These are phyloP conservation scores for Aphis gossypii DNA, from an alignment of 1,140 invertebrate genomes.

Conservation along the genomic window DNA sequence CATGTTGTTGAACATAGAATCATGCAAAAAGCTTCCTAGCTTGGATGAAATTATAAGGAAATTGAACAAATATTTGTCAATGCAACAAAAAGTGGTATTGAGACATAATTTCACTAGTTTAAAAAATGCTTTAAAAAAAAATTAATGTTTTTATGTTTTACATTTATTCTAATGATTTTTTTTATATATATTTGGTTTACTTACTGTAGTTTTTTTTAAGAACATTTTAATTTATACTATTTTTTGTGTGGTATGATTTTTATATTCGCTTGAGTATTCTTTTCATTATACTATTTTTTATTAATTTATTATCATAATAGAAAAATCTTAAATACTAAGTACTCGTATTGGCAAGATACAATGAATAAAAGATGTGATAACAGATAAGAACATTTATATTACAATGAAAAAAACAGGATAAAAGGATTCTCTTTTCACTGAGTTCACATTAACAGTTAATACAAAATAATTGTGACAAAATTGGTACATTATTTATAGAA, in stretches of 20 bases:
- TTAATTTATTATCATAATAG: not conserved
- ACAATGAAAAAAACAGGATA: too few relatives aligned
- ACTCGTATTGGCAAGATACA: not conserved
- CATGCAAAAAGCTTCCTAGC: conserved; percentile 73
- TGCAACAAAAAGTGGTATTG: conserved; percentile 40
- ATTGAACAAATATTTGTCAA: conserved; percentile 34
- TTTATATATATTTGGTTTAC: not conserved
- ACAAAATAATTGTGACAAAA: too few relatives aligned
- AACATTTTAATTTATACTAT: not conserved
- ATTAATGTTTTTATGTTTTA: not conserved
- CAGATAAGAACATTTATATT: too few relatives aligned
- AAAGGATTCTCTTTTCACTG: too few relatives aligned
- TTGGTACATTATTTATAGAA: too few relatives aligned
- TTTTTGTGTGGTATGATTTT: not conserved
- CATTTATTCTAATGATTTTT: conserved; percentile 5
- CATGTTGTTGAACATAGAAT: conserved; percentile 74
- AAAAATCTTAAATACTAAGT: not conserved
- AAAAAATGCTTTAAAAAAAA: conserved; percentile 21
- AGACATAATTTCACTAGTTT: conserved; percentile 34
- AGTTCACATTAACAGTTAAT: too few relatives aligned
- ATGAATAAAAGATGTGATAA: too few relatives aligned
- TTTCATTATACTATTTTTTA: not conserved
- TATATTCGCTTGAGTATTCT: not conserved
- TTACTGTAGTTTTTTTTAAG: not conserved
- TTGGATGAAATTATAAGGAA: conserved; percentile 62